phyloP scores from a whole-genome alignment of 2,797 vertebrate genomes.

The Erethizon dorsatum region DNA sequence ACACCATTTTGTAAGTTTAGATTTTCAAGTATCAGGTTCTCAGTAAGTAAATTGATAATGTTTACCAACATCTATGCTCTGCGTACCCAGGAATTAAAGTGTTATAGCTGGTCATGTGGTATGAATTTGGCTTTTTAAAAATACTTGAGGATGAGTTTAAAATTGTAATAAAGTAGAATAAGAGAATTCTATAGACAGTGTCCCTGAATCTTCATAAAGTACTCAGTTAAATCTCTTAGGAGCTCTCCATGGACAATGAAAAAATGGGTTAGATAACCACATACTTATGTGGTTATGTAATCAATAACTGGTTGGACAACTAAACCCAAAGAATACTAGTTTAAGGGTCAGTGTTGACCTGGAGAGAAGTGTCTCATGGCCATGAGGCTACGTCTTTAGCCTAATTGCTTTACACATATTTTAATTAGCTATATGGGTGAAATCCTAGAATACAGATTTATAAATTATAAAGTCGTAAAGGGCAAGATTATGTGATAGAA shows the following conservation, averaged over 20 bases:
- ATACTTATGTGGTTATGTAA: not conserved
- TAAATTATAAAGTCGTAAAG: conserved; percentile 5
- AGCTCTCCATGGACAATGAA: not conserved
- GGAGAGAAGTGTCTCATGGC: not conserved
- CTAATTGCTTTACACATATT: conserved; percentile 26
- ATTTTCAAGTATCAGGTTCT: conserved; percentile 15
- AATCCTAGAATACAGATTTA: conserved; percentile 39
- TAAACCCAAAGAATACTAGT: not conserved
- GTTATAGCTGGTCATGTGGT: not conserved
- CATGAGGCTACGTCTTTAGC: not conserved
- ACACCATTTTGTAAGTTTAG: conserved; percentile 25
- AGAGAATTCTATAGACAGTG: not conserved
- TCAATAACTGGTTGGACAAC: not conserved
- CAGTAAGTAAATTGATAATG: not conserved
- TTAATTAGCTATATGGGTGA: conserved; percentile 4
- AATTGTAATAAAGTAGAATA: not conserved
- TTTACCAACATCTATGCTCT: not conserved
- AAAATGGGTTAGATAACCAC: not conserved
- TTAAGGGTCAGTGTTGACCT: not conserved
- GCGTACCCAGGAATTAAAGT: not conserved
- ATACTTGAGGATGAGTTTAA: not conserved
- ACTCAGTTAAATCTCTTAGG: not conserved
- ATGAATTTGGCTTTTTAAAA: not conserved
- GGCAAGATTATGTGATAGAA: not conserved
- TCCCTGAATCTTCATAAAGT: not conserved